Conservation (phyloP, 53 echinoderm and acorn worm genomes). For the Pentamera pediparva region DNA sequence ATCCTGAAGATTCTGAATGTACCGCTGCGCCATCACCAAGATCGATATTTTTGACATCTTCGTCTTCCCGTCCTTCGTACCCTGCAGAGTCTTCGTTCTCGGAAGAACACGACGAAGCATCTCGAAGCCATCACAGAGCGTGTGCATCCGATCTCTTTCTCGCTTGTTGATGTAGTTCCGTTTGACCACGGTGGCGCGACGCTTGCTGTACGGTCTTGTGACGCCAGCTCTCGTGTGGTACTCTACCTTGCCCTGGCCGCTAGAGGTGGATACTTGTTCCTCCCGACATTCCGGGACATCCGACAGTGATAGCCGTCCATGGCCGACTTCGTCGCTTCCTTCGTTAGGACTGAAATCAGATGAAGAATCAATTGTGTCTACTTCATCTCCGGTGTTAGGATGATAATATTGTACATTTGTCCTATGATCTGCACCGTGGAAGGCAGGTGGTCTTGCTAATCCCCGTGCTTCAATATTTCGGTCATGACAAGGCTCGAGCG, state of each 20-base stretch:
- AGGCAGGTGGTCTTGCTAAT: no score
- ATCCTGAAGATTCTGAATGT: constrained; percentile 73
- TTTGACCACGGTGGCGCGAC: constrained; percentile 59
- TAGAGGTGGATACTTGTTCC: neutral
- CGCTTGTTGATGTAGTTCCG: constrained; percentile 90
- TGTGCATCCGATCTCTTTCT: constrained; percentile 91
- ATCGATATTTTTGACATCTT: constrained; percentile 87
- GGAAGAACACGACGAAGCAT: constrained; percentile 67
- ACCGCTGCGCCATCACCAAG: constrained; percentile 83
- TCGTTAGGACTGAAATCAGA: no score
- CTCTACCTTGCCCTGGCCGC: neutral
- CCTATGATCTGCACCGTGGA: no score
- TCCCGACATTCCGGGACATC: no score
- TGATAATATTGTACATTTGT: no score
- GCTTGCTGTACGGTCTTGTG: constrained; percentile 51
- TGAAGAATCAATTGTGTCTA: no score
- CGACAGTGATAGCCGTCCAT: no score
- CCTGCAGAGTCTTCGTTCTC: constrained; percentile 40
- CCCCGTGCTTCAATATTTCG: no score
- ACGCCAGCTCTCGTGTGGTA: constrained; percentile 37
- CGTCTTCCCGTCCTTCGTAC: constrained; percentile 52
- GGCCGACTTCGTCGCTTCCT: no score
- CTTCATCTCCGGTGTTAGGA: no score
- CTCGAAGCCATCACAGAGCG: constrained; percentile 92
- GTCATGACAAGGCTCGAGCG: no score